Evolutionary conservation across 2,888 invertebrate species (phyloP).

Genomic region (Pterobdella sp.): DNA sequence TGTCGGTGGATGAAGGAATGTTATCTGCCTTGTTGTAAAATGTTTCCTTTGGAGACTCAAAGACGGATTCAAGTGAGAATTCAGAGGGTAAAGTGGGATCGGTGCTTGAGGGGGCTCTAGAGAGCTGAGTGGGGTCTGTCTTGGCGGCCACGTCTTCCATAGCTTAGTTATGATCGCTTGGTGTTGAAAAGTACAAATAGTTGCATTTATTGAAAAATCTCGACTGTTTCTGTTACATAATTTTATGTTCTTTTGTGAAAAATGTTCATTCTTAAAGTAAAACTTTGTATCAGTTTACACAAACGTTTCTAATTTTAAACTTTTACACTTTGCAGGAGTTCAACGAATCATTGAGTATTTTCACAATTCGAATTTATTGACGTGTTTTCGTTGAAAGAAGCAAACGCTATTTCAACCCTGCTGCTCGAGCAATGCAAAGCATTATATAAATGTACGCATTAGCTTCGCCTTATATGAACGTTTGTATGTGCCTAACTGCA

Average conservation of each 20-base stretch:
- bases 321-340: no score
- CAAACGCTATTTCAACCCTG: conserved; percentile 12
- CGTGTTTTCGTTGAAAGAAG: conserved; percentile 12
- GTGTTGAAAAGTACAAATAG: not conserved
- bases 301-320: not conserved
- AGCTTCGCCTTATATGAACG: not conserved
- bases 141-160: conserved; percentile 12
- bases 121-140: not conserved
- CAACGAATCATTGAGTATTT: not conserved
- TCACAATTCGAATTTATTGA: not conserved
- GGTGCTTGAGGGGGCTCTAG: not conserved
- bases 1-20: conserved; percentile 13
- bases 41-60: not conserved
- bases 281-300: not conserved
- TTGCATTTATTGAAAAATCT: not conserved
- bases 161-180: not conserved
- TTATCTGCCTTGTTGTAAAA: conserved; percentile 10
- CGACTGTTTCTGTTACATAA: not conserved
- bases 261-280: not conserved
- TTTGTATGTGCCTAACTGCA: no score
- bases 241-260: not conserved
- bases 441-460: not conserved
- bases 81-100: conserved; percentile 2
- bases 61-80: conserved; percentile 11
- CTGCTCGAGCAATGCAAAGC: conserved; percentile 15